These are phyloP conservation scores for Coracias cyanogaster DNA, from an alignment of 2,797 vertebrate genomes.

Conservation along the genomic window DNA sequence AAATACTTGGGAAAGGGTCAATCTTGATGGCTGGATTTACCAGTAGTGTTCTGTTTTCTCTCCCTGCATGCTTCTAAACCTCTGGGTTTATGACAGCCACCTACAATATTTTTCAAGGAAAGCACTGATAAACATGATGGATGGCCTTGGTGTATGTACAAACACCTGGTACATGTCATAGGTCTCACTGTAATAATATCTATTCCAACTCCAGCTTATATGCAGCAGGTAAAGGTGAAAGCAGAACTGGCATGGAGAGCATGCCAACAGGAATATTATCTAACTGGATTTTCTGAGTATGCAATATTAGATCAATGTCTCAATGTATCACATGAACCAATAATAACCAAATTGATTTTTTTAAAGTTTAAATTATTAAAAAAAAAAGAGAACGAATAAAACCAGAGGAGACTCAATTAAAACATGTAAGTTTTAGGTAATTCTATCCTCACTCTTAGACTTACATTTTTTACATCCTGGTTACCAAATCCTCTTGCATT, in stretches of 20 bases:
- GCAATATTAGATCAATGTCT: background rate
- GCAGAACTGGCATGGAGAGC: background rate
- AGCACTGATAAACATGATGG: background rate
- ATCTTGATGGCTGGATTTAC: background rate
- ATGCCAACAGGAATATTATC: background rate
- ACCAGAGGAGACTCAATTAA: background rate
- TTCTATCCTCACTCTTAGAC: background rate
- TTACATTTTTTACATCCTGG: background rate
- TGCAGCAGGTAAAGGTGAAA: background rate
- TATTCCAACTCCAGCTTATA: background rate
- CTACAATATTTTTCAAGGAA: background rate
- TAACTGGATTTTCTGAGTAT: background rate
- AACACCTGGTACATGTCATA: background rate
- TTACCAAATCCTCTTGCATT: background rate
- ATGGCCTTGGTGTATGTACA: background rate
- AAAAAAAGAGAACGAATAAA: background rate
- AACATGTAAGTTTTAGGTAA: background rate
- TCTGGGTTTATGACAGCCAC: background rate
- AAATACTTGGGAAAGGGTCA: background rate
- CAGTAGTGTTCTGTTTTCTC: background rate
- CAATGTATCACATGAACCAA: background rate
- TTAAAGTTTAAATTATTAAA: background rate
- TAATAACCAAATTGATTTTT: background rate
- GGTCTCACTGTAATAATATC: background rate
- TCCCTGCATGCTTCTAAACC: background rate